Conservation (phyloP, 2,888 invertebrate genomes). For the Mythimna vitellina region DNA sequence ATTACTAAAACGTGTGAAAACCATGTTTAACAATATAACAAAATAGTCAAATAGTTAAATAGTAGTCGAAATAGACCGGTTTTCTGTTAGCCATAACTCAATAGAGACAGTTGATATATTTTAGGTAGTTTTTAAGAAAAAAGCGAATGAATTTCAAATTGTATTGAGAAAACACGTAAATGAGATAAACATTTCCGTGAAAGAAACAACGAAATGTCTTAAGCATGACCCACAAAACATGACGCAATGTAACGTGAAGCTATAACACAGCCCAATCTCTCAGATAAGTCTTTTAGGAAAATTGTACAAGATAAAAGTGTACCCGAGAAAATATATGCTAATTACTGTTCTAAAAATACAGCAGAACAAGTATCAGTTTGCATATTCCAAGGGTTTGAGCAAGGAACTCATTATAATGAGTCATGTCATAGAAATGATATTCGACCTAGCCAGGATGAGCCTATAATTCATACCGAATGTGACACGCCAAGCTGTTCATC, state of each 20-base stretch:
- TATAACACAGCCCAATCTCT: conserved; percentile 7
- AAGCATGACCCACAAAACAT: conserved; percentile 16
- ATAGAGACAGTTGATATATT: conserved; percentile 85
- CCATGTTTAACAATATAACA: conserved; percentile 72
- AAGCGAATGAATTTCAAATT: conserved; percentile 80
- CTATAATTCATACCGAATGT: conserved; percentile 60
- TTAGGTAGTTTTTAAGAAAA: conserved; percentile 86
- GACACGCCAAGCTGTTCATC: conserved; percentile 55
- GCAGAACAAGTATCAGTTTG: conserved; percentile 13
- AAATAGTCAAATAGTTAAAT: conserved; percentile 88
- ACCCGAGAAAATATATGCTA: conserved; percentile 8
- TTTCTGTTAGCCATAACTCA: conserved; percentile 88
- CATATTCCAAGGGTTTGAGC: conserved; percentile 20
- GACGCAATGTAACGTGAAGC: conserved; percentile 15
- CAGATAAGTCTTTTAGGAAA: conserved; percentile 1
- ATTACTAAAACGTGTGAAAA: conserved; percentile 74
- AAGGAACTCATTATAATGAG: conserved; percentile 31
- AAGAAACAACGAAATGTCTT: neutral
- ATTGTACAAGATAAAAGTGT: neutral
- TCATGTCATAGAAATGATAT: conserved; percentile 51
- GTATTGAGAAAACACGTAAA: conserved; percentile 53
- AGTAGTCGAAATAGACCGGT: conserved; percentile 88
- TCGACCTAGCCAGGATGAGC: conserved; percentile 42
- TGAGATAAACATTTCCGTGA: conserved; percentile 19
- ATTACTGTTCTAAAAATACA: conserved; percentile 29